Evolutionary conservation across 2,113 vertebrate genomes (phyloP).

Genomic region (Motacilla alba): DNA sequence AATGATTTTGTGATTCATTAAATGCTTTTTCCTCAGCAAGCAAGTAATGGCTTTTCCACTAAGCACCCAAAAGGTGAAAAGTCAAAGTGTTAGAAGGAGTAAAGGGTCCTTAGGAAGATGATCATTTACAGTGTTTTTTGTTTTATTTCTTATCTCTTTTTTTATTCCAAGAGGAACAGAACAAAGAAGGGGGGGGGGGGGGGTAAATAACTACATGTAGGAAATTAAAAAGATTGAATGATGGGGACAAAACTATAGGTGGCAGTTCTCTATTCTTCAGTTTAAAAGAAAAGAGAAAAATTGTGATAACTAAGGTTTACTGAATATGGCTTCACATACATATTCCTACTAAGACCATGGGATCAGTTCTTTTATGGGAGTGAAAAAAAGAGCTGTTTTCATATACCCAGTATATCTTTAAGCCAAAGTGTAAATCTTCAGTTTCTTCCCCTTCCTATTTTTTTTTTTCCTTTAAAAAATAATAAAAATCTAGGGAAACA

Average conservation of each 20-base stretch:
- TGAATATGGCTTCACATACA: neutral
- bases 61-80: constrained; percentile 32
- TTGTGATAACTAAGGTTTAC: constrained; percentile 3
- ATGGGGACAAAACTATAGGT: neutral
- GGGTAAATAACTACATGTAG: neutral
- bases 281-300: constrained; percentile 30
- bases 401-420: constrained; percentile 34
- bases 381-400: constrained; percentile 6
- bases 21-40: constrained; percentile 53
- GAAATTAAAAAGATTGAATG: neutral
- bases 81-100: constrained; percentile 2
- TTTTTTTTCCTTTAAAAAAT: neutral
- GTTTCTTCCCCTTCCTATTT: neutral
- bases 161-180: neutral
- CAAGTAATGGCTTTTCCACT: constrained; percentile 46
- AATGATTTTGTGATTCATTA: constrained; percentile 62
- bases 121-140: neutral
- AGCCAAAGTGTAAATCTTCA: constrained; percentile 48
- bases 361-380: neutral
- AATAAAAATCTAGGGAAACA: constrained; percentile 48
- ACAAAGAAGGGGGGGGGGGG: neutral
- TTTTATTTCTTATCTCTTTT: constrained; percentile 29
- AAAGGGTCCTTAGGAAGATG: neutral
- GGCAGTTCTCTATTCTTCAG: neutral
- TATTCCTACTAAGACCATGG: neutral